phyloP scores from a whole-genome alignment of 2,113 vertebrate genomes.

The Heliornis fulica region DNA sequence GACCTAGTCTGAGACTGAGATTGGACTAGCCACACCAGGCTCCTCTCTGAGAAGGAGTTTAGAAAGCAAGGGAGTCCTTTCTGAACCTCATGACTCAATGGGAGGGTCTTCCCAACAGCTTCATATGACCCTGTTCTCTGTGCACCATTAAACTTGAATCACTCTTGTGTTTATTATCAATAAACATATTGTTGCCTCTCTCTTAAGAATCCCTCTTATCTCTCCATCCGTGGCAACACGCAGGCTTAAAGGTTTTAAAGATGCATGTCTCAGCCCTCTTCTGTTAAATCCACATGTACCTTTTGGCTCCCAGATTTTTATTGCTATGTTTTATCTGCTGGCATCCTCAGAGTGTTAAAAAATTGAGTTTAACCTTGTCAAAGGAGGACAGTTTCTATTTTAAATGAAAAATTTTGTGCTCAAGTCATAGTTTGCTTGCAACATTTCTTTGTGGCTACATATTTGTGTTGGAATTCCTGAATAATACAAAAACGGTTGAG shows the following conservation, averaged over 20 bases:
- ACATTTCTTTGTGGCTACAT: conserved; percentile 14
- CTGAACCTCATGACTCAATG: too few relatives aligned
- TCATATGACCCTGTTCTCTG: too few relatives aligned
- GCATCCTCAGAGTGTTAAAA: not conserved
- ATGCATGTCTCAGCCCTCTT: not conserved
- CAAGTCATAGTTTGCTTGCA: not conserved
- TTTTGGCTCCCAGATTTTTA: conserved; percentile 25
- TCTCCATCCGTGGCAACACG: too few relatives aligned
- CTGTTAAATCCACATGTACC: conserved; percentile 5
- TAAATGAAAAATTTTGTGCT: not conserved
- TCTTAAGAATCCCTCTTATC: too few relatives aligned
- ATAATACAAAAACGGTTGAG: not conserved
- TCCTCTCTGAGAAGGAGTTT: too few relatives aligned
- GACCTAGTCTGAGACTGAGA: too few relatives aligned
- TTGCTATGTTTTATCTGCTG: conserved; percentile 34
- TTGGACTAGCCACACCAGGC: too few relatives aligned
- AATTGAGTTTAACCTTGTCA: conserved; percentile 46
- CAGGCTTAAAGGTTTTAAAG: not conserved
- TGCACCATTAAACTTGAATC: too few relatives aligned
- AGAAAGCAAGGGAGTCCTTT: too few relatives aligned
- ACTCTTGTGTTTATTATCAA: too few relatives aligned
- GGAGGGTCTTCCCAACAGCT: too few relatives aligned
- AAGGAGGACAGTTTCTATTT: not conserved
- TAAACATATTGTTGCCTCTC: too few relatives aligned
- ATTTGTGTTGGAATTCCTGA: conserved; percentile 12